Percentiles rank a stretch among this genome's conserved stretches.
Conservation (phyloP, 2,797 vertebrate species). For the Chiroxiphia lanceolata region DNA sequence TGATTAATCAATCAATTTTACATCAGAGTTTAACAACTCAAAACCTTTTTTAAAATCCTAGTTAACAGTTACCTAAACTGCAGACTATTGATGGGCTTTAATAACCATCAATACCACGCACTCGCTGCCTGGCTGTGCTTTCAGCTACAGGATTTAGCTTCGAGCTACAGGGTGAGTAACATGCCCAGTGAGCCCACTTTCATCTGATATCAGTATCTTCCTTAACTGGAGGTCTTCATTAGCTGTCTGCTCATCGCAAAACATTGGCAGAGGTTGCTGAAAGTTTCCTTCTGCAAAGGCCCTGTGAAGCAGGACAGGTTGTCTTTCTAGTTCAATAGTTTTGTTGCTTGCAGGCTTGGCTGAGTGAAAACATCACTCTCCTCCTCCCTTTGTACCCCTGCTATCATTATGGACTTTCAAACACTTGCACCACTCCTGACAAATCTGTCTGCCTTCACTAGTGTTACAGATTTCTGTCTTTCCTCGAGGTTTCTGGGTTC, state of each 20-base stretch:
- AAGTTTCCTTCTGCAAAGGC: background rate
- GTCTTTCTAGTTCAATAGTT: background rate
- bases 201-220: background rate
- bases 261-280: background rate
- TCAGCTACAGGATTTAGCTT: slow-evolving; percentile 4
- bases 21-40: background rate
- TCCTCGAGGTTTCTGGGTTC: background rate
- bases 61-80: background rate
- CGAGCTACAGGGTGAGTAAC: background rate
- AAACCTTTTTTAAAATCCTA: background rate
- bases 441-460: background rate
- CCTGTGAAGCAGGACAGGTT: background rate
- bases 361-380: background rate
- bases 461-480: background rate
- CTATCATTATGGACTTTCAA: background rate
- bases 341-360: slow-evolving; percentile 3
- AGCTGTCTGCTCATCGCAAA: background rate
- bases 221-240: slow-evolving; percentile 1
- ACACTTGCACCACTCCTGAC: background rate
- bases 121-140: background rate
- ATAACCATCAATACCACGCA: background rate
- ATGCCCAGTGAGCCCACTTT: background rate
- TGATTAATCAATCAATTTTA: background rate
- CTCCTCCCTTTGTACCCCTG: background rate
- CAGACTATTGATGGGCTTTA: background rate